Conservation (phyloP, 2,888 invertebrate genomes). For the Minunthozetes semirufus region DNA sequence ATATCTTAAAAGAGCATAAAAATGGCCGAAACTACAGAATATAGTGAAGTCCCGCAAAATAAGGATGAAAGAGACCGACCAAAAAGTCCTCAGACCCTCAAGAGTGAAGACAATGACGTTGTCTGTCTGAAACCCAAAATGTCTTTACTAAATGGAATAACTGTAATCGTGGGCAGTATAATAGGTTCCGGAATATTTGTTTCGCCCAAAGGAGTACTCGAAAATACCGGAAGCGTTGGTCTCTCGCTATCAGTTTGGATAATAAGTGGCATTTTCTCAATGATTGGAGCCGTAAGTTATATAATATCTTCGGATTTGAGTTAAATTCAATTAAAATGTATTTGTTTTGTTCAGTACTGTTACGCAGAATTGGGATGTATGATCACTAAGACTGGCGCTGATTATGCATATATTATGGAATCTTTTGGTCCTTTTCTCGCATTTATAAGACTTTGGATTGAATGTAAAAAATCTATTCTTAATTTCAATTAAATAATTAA, state of each 20-base stretch:
- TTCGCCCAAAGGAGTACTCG: slow-evolving; percentile 83
- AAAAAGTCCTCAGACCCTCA: not conserved
- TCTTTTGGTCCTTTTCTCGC: slow-evolving; percentile 96
- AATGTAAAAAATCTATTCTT: slow-evolving; percentile 58
- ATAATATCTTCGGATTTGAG: no score
- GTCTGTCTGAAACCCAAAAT: slow-evolving; percentile 86
- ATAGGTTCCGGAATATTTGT: slow-evolving; percentile 96
- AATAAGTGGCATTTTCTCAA: slow-evolving; percentile 84
- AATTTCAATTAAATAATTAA: not conserved
- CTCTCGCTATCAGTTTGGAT: slow-evolving; percentile 87
- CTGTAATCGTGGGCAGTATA: slow-evolving; percentile 93
- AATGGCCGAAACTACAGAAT: slow-evolving; percentile 19
- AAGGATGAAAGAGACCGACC: not conserved
- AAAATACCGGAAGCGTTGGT: slow-evolving; percentile 86
- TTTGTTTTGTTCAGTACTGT: slow-evolving; percentile 63
- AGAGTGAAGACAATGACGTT: slow-evolving; percentile 53
- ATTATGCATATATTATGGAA: slow-evolving; percentile 98
- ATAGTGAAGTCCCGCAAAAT: slow-evolving; percentile 28
- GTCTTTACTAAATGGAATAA: slow-evolving; percentile 84
- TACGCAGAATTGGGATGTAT: slow-evolving; percentile 96
- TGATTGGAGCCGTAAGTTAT: slow-evolving; percentile 67
- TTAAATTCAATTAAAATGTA: not conserved
- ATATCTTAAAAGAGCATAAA: not conserved
- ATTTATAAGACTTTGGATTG: slow-evolving; percentile 94
- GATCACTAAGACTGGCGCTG: slow-evolving; percentile 87